Conservation (phyloP, 2,888 invertebrate genomes). For the Piscicola geometra region DNA sequence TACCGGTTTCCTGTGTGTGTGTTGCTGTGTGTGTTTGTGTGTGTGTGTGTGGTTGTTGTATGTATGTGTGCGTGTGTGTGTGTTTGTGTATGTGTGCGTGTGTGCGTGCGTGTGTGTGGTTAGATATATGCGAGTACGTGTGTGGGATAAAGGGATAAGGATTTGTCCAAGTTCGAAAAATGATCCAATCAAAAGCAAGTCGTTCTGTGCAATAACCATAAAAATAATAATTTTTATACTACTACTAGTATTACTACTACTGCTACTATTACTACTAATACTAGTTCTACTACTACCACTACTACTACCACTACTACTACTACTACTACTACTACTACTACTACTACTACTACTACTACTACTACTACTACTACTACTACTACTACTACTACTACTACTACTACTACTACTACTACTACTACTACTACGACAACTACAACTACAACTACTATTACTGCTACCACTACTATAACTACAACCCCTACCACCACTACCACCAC, state of each 20-base stretch:
- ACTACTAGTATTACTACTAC: too few species aligned
- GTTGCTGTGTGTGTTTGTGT: background rate
- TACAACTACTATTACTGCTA: too few species aligned
- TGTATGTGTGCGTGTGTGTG: conserved; percentile 12
- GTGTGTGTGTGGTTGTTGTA: background rate
- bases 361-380: conserved; percentile 1
- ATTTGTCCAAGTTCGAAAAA: too few species aligned
- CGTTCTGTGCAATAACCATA: too few species aligned
- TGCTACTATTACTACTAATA: too few species aligned
- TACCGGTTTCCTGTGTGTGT: conserved; percentile 57
- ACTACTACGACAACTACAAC: too few species aligned
- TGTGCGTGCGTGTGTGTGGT: background rate
- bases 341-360: conserved; percentile 10
- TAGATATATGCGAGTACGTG: background rate
- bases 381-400: conserved; percentile 5
- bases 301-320: conserved; percentile 20
- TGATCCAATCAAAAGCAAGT: too few species aligned
- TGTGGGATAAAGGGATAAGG: background rate
- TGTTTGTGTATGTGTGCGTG: background rate
- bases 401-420: conserved; percentile 2
- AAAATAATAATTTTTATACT: too few species aligned
- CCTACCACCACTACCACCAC: too few species aligned
- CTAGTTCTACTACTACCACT: too few species aligned
- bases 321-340: conserved; percentile 17
- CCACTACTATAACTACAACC: too few species aligned